phyloP scores from a whole-genome alignment of 1,140 invertebrate species.

The Venturia canescens region DNA sequence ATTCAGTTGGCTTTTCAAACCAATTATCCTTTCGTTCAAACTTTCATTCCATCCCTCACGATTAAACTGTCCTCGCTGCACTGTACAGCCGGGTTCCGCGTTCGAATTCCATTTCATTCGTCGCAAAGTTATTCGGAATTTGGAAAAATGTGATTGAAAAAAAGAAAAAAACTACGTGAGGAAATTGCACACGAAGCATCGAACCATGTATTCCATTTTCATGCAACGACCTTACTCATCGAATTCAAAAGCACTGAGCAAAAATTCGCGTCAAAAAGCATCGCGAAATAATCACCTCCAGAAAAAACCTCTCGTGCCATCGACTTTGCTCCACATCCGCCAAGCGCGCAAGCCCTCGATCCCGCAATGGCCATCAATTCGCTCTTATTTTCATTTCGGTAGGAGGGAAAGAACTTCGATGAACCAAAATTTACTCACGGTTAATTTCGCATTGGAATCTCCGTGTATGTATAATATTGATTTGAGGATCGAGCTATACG shows the following conservation, averaged over 20 bases:
- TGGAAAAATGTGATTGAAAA: not conserved
- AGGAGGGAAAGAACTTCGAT: too few species aligned
- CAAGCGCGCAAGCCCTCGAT: too few species aligned
- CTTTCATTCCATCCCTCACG: not conserved
- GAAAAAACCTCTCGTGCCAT: too few species aligned
- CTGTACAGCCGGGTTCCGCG: too few species aligned
- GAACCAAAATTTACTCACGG: too few species aligned
- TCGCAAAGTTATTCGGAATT: not conserved
- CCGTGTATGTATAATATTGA: conserved; percentile 1
- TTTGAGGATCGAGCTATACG: not conserved
- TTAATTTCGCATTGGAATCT: not conserved
- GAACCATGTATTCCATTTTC: not conserved
- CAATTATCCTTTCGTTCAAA: not conserved
- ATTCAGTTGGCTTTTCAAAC: not conserved
- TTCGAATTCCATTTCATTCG: not conserved
- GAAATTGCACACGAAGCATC: not conserved
- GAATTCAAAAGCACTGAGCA: not conserved
- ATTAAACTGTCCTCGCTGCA: too few species aligned
- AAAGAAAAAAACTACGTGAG: not conserved
- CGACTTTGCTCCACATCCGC: too few species aligned
- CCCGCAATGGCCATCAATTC: too few species aligned
- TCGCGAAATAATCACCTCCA: not conserved
- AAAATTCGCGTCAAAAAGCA: not conserved
- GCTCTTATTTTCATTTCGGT: too few species aligned
- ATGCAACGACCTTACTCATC: not conserved